These are phyloP conservation scores for Urocitellus parryii DNA, from an alignment of 2,113 vertebrate genomes.

Conservation along the genomic window DNA sequence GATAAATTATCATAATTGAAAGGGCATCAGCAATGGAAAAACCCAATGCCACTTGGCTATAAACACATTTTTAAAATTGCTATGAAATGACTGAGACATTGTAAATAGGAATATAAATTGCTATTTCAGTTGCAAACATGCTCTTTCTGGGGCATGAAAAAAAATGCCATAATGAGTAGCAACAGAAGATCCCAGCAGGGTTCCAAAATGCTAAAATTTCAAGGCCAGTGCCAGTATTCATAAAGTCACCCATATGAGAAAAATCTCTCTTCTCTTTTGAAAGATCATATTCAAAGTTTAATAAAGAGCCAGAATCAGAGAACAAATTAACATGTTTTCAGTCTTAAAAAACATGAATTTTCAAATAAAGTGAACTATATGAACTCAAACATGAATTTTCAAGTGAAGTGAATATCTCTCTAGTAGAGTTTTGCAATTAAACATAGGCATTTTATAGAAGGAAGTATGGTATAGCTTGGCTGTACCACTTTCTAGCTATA, in stretches of 20 bases:
- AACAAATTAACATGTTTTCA: constrained; percentile 12
- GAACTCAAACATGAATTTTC: constrained; percentile 35
- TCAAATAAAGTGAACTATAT: constrained; percentile 39
- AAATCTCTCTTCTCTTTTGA: background rate
- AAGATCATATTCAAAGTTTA: constrained; percentile 51
- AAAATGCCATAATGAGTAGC: constrained; percentile 11
- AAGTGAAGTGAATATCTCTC: background rate
- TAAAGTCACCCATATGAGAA: constrained; percentile 6
- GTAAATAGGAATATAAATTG: constrained; percentile 51
- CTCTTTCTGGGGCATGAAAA: constrained; percentile 11
- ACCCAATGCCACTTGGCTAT: background rate
- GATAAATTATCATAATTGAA: background rate
- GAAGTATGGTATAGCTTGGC: accelerated
- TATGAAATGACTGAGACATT: constrained; percentile 39
- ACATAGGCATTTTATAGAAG: background rate
- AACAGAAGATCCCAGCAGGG: constrained; percentile 45
- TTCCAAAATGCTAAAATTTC: constrained; percentile 17
- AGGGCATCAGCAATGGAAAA: background rate
- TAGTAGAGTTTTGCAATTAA: background rate
- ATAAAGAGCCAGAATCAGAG: constrained; percentile 34
- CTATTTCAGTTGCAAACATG: constrained; percentile 14
- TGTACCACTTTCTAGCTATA: accelerated
- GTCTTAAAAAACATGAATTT: background rate
- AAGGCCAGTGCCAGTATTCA: background rate
- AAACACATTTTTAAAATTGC: constrained; percentile 34